Conservation (phyloP, 2,797 vertebrate genomes). For the Acipenser transmontanus region DNA sequence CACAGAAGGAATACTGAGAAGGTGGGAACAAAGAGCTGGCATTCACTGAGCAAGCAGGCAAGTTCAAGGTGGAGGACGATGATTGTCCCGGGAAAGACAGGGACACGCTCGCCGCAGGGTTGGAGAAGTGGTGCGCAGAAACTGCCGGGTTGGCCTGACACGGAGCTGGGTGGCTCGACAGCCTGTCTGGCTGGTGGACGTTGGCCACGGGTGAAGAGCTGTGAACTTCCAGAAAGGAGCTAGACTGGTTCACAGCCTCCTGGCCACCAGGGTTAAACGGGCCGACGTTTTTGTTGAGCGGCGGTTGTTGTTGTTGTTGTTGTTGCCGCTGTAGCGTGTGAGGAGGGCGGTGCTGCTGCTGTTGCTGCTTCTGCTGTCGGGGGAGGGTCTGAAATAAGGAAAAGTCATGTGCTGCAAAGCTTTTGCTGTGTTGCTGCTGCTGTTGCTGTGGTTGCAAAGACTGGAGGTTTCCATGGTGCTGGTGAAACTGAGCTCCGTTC, state of each 20-base stretch:
- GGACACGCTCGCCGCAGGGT: slow-evolving; percentile 56
- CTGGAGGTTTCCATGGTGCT: slow-evolving; percentile 73
- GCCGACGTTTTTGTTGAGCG: slow-evolving; percentile 47
- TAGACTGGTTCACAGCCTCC: slow-evolving; percentile 61
- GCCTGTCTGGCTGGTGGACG: slow-evolving; percentile 58
- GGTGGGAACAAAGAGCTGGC: slow-evolving; percentile 63
- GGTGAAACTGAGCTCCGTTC: slow-evolving; percentile 71
- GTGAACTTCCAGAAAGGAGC: slow-evolving; percentile 74
- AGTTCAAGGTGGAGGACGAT: slow-evolving; percentile 62
- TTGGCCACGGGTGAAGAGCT: slow-evolving; percentile 38
- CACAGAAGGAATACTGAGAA: slow-evolving; percentile 79
- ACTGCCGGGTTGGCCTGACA: no score
- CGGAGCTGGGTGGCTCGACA: slow-evolving; percentile 55
- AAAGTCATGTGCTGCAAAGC: slow-evolving; percentile 76
- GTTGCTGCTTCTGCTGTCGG: no score
- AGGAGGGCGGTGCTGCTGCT: slow-evolving; percentile 18
- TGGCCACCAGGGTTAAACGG: slow-evolving; percentile 59
- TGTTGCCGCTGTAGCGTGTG: slow-evolving; percentile 25
- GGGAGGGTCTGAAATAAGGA: slow-evolving; percentile 74
- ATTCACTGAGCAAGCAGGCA: slow-evolving; percentile 75
- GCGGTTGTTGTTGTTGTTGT: slow-evolving; percentile 53
- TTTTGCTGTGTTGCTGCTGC: slow-evolving; percentile 54
- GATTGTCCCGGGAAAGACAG: slow-evolving; percentile 66
- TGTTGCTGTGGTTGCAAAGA: slow-evolving; percentile 71
- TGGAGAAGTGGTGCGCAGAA: slow-evolving; percentile 65